Conservation (phyloP, 2,888 invertebrate species). For the Ennomos quercinarius region DNA sequence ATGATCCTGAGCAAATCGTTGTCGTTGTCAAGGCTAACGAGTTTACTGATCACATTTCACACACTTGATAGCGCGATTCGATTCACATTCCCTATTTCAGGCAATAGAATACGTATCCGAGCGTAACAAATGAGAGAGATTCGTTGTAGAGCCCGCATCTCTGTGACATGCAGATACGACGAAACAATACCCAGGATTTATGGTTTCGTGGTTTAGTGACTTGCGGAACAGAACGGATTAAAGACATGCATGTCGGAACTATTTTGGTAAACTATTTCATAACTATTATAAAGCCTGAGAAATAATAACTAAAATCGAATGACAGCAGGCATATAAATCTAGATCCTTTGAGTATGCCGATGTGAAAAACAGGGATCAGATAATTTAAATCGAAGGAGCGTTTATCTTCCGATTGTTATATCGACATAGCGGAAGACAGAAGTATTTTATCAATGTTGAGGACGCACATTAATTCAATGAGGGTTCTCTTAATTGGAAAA, state of each 20-base stretch:
- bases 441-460: slow-evolving; percentile 63
- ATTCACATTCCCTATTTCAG: slow-evolving; percentile 33
- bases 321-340: slow-evolving; percentile 19
- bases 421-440: slow-evolving; percentile 57
- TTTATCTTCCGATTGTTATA: slow-evolving; percentile 46
- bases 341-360: slow-evolving; percentile 3
- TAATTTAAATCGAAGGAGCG: slow-evolving; percentile 28
- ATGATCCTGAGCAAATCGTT: slow-evolving; percentile 39
- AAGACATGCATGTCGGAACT: slow-evolving; percentile 40
- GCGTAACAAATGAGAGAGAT: slow-evolving; percentile 32
- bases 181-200: slow-evolving; percentile 69
- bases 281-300: background rate
- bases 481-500: slow-evolving; percentile 69
- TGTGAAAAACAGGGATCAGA: slow-evolving; percentile 39
- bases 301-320: slow-evolving; percentile 16
- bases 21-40: slow-evolving; percentile 39
- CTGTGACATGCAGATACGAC: slow-evolving; percentile 58
- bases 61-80: slow-evolving; percentile 26
- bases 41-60: slow-evolving; percentile 27
- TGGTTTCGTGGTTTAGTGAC: slow-evolving; percentile 55
- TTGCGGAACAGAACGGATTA: slow-evolving; percentile 41
- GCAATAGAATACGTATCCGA: slow-evolving; percentile 28
- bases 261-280: slow-evolving; percentile 30
- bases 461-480: slow-evolving; percentile 69
- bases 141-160: slow-evolving; percentile 49